Percentiles rank a stretch among this genome's conserved stretches.
Evolutionary conservation across 2,113 vertebrate species (phyloP).

Genomic region (Tricholaema leucomelas): DNA sequence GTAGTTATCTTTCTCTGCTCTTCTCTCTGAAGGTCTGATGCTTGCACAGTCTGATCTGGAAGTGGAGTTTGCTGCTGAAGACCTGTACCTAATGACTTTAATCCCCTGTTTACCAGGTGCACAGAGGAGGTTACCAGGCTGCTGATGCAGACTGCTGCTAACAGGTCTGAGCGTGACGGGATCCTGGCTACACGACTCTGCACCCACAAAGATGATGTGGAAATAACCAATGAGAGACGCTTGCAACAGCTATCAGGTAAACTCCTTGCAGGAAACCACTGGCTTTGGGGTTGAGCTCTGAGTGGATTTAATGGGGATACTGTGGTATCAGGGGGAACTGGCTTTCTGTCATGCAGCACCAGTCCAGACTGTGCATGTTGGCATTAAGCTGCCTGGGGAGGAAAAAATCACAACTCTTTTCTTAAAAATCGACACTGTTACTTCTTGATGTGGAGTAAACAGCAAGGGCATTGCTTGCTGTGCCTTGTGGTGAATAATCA

Average conservation of each 20-base stretch:
- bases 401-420: not conserved
- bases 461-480: not conserved
- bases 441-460: not conserved
- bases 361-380: not conserved
- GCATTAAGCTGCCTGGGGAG: not conserved
- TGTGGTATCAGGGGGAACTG: not conserved
- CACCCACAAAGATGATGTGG: conserved; percentile 96
- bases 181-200: conserved; percentile 95
- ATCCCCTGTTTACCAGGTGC: conserved; percentile 75
- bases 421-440: not conserved
- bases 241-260: conserved; percentile 89
- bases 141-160: conserved; percentile 80
- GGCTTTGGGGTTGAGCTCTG: not conserved
- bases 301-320: accelerated
- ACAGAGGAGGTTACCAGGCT: conserved; percentile 85
- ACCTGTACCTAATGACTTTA: not conserved
- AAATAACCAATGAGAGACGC: conserved; percentile 86
- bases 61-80: not conserved
- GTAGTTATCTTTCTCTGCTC: not conserved
- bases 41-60: not conserved
- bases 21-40: not conserved
- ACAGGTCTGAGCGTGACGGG: conserved; percentile 87
- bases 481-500: not conserved
- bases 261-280: not conserved
- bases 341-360: not conserved